Evolutionary conservation across 2,113 vertebrate species (phyloP), one percentile per base, ranked within the genome.

Genomic region (Pleuronectes platessa): DNA sequence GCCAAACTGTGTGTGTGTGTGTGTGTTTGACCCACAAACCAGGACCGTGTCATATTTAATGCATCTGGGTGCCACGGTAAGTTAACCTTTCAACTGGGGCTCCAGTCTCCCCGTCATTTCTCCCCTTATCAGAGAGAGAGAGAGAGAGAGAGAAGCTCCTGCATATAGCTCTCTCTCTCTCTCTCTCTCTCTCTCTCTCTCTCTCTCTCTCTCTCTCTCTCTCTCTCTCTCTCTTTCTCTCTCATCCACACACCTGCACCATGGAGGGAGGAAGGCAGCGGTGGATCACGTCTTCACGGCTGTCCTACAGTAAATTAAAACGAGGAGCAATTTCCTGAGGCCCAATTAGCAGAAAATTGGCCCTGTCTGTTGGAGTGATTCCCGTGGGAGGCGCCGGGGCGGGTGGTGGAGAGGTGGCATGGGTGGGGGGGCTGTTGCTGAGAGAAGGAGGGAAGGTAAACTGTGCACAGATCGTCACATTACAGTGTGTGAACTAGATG

Each of bases 301-400:
- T 92, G 92, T 93, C 90, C 87, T 68, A 90, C 86, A 90, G 89
- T 93, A 93, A 92, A 94, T 94, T 93, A 92, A 93, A 94, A 92
- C 66, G 89, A 92, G 87, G 90, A 90, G 91, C 92, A 94, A 93
- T 94, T 94, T 94, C 93, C 93, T 91, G 92, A 90, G 84, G 86
- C 83, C 87, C 93, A 94, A 93, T 94, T 94, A 94, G 92, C 92
- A 93, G 92, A 94, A 92, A 93, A 94, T 94, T 93, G 92, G 89
- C 92, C 89, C 91, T 94, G 93, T 93, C 92, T 94, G 92, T 92
- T 90, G 83, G 79, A 93, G 89, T 74, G 75, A 76, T 81, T 92
- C 86, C 85, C 86, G 49, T 7, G 83, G 86, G 88, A 79, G 74
- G 61, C 54, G 69, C 65, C 68, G 55, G 60, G 27, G 59, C 4